Evolutionary conservation across 2,888 invertebrate species (phyloP), one percentile per base, ranked within the genome.

Genomic region (Andrena bucephala): DNA sequence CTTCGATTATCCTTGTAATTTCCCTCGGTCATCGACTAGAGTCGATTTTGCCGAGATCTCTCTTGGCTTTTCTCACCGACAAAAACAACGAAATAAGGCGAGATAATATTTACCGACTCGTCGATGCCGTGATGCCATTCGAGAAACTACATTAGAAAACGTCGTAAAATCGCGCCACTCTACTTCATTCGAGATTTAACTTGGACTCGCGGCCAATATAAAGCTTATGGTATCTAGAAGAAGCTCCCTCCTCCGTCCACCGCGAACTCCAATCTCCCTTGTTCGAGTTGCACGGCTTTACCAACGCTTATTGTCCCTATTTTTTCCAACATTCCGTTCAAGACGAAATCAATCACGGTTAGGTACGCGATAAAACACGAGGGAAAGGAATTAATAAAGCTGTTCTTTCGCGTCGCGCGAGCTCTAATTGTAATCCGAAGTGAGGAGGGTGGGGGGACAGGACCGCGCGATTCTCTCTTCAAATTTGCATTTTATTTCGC

Each of bases 401-500:
- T 62, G 20, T 62, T 20, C 36, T 20, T 33, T 62, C 33, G n/a
- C 62, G 62, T 3, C 4, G 16, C 33, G 33, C 62, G 20, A 29
- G n/a, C 62, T 29, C 33, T 62, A 62, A 62, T 62, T 62, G 62
- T 62, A 59, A 57, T 71, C 62, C 57, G 70, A 24, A 54, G 42
- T 42, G 42, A 16, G 42, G 42, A 16, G 42, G 13, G 42, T 13
- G 13, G 13, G 57, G 63, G 48, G 27, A 69, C 80, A 77, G 59
- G 54, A n/a, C 48, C 42, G 36, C 52, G 60, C 42, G 52, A 60
- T 48, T 59, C 60, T 71, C 52, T 50, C 72, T 31, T 52, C 65
- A 42, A 63, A 81, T 81, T 81, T 81, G 52, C 80, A 81, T 81
- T 81, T 81, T 66, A 81, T 72, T 72, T 67, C 50, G 31, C 57